Evolutionary conservation across 23 tunicate species (phyloP).

Genomic region (Clavelina lepadiformis): DNA sequence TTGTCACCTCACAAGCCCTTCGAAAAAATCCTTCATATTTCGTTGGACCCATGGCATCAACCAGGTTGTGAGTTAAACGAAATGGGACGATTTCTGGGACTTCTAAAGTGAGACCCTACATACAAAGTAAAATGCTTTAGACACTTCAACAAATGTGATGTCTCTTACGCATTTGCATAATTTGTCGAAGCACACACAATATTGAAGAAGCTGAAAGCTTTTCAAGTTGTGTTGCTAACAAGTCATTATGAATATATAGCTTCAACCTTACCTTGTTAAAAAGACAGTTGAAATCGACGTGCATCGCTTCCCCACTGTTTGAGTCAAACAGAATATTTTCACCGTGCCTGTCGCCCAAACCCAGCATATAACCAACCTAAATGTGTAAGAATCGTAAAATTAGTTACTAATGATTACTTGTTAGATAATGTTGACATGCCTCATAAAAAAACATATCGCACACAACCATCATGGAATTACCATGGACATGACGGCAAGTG

Average conservation of each 20-base stretch:
- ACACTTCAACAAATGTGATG: no score
- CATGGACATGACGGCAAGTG: constrained; percentile 97
- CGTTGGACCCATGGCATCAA: constrained; percentile 93
- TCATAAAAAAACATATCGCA: not conserved
- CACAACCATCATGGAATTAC: constrained; percentile 20
- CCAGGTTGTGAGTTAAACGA: constrained; percentile 89
- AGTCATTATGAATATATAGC: no score
- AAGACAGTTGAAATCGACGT: constrained; percentile 85
- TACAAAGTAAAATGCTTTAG: no score
- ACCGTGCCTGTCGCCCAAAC: constrained; percentile 90
- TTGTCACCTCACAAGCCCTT: constrained; percentile 86
- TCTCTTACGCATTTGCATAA: no score
- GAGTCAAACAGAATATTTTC: constrained; percentile 93
- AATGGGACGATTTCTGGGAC: constrained; percentile 96
- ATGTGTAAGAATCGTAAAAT: not conserved
- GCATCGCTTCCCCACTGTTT: constrained; percentile 87
- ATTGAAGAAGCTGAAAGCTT: no score
- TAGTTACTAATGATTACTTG: not conserved
- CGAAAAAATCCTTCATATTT: constrained; percentile 90
- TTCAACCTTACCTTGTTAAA: constrained; percentile 65
- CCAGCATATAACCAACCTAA: constrained; percentile 91
- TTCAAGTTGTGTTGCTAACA: no score
- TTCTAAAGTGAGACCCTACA: constrained; percentile 71
- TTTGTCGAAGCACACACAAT: no score
- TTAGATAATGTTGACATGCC: not conserved